Conservation (phyloP, 2,888 invertebrate genomes). For the Dasysyrphus tricinctus region DNA sequence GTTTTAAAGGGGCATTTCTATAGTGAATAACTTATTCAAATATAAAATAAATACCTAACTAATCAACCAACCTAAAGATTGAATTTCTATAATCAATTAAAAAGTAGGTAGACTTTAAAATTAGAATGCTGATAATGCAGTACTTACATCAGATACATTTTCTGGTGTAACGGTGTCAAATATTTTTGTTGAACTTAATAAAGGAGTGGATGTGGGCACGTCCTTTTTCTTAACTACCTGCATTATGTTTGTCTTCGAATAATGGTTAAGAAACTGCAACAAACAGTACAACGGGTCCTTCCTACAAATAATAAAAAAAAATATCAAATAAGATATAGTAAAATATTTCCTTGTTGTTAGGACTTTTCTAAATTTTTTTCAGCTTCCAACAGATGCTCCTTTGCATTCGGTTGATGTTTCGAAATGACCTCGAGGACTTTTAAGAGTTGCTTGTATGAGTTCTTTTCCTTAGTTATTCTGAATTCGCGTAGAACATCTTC, state of each 20-base stretch:
- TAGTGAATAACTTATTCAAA: too few relatives aligned
- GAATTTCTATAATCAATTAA: background rate
- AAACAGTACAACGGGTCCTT: slow-evolving; percentile 82
- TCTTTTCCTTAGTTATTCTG: slow-evolving; percentile 79
- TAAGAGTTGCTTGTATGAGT: slow-evolving; percentile 79
- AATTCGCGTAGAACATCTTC: slow-evolving; percentile 81
- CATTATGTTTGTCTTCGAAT: slow-evolving; percentile 78
- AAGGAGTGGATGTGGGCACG: slow-evolving; percentile 79
- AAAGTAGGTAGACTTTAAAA: background rate
- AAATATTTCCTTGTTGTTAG: background rate
- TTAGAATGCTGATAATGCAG: too few relatives aligned
- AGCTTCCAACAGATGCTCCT: slow-evolving; percentile 79
- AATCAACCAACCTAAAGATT: too few relatives aligned
- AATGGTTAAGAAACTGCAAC: slow-evolving; percentile 79
- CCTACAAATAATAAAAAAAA: slow-evolving; percentile 75
- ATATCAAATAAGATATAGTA: background rate
- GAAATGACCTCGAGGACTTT: slow-evolving; percentile 80
- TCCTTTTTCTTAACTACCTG: slow-evolving; percentile 77
- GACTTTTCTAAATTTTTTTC: slow-evolving; percentile 79
- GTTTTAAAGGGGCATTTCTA: too few relatives aligned
- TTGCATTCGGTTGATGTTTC: slow-evolving; percentile 79
- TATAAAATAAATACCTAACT: too few relatives aligned
- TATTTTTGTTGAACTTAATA: slow-evolving; percentile 77
- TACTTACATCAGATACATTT: slow-evolving; percentile 79
- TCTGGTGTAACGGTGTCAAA: slow-evolving; percentile 77